Evolutionary conservation across 2,888 invertebrate species (phyloP).

Genomic region (Cephalotes varians): DNA sequence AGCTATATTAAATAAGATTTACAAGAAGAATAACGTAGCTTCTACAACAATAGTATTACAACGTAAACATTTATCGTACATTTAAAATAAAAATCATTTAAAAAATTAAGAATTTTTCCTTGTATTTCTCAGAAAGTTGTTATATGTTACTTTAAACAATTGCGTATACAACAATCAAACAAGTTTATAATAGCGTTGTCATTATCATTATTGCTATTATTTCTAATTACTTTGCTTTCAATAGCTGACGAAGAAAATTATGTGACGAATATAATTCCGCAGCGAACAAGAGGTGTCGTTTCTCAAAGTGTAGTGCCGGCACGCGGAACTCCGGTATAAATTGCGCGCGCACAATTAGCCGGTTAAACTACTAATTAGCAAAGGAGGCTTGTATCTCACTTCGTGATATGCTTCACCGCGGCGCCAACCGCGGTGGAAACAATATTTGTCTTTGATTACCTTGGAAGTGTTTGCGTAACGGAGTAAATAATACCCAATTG

Average conservation of each 20-base stretch:
- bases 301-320: conserved; percentile 24
- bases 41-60: neutral
- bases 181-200: neutral
- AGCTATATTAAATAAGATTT: conserved; percentile 3
- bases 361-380: conserved; percentile 77
- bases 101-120: neutral
- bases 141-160: neutral
- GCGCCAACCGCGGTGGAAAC: conserved; percentile 62
- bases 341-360: conserved; percentile 48
- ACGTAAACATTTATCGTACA: neutral
- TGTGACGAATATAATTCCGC: conserved; percentile 34
- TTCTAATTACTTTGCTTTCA: neutral
- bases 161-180: neutral
- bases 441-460: conserved; percentile 81
- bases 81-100: neutral
- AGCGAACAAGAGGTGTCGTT: conserved; percentile 21
- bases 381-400: conserved; percentile 74
- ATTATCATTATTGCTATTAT: neutral
- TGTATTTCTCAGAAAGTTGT: neutral
- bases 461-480: conserved; percentile 72
- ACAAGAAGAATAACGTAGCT: neutral
- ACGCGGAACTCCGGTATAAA: conserved; percentile 31
- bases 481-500: conserved; percentile 69
- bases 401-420: conserved; percentile 64
- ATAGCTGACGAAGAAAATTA: neutral